Conservation (phyloP, 2,113 vertebrate genomes). For the Opisthocomus hoazin region DNA sequence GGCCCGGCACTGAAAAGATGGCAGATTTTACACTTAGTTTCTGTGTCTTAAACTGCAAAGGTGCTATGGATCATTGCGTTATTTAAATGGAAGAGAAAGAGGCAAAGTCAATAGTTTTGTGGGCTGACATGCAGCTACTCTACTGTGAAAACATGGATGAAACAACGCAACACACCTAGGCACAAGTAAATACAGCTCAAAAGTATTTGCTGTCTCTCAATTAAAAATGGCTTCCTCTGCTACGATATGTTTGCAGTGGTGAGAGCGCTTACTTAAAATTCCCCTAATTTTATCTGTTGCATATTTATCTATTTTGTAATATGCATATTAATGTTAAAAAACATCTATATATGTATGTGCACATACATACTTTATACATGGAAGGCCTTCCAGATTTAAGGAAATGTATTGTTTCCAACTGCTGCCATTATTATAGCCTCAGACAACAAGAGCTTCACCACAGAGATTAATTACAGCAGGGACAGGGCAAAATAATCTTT, state of each 20-base stretch:
- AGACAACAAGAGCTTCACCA: not conserved
- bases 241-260: not conserved
- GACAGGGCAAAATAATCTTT: not conserved
- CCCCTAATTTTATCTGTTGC: not conserved
- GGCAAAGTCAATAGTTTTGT: not conserved
- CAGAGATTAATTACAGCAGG: not conserved
- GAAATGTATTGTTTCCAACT: not conserved
- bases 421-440: not conserved
- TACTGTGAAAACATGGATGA: not conserved
- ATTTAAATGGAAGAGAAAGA: not conserved
- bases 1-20: not conserved
- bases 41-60: not conserved
- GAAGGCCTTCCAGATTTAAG: not conserved
- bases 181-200: conserved; percentile 35
- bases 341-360: not conserved
- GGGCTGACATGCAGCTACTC: not conserved
- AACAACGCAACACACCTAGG: not conserved
- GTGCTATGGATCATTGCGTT: not conserved
- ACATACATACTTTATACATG: not conserved
- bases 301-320: not conserved
- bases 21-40: not conserved
- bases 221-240: not conserved
- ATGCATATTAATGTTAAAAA: not conserved
- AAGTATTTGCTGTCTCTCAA: conserved; percentile 9
- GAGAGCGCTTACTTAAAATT: not conserved